Percentiles rank a stretch among this genome's conserved stretches.
Conservation (phyloP, 2,888 invertebrate genomes). For the Rotaria macrura region DNA sequence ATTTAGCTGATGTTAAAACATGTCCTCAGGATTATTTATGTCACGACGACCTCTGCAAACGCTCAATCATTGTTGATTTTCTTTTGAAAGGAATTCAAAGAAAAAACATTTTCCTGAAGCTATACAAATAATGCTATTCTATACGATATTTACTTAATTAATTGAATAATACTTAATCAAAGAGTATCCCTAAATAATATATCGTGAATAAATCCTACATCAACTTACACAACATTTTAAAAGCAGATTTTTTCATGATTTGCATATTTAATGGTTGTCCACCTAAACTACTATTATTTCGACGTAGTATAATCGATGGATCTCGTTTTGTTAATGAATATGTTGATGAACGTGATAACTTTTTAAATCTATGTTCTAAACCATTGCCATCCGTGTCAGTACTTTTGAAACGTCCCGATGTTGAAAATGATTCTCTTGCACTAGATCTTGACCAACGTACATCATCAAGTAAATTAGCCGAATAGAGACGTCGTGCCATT, state of each 20-base stretch:
- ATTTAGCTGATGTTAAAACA: too few species aligned
- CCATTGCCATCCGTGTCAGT: background rate
- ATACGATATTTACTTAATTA: too few species aligned
- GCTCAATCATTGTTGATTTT: too few species aligned
- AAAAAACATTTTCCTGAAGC: too few species aligned
- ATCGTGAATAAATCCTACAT: background rate
- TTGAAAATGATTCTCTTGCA: background rate
- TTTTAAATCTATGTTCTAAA: too few species aligned
- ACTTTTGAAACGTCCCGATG: background rate
- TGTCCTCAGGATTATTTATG: background rate
- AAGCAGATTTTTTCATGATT: constrained; percentile 9
- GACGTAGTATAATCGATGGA: background rate
- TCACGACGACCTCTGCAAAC: too few species aligned
- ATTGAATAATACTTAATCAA: too few species aligned
- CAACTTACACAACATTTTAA: constrained; percentile 8
- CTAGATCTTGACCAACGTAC: background rate
- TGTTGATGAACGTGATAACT: background rate
- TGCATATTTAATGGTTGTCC: background rate
- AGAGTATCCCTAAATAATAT: background rate
- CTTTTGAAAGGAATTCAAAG: too few species aligned
- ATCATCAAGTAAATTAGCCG: background rate
- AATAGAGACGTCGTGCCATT: background rate
- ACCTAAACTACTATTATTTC: background rate
- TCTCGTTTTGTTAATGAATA: background rate
- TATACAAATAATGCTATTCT: too few species aligned